Evolutionary conservation across 2,888 invertebrate genomes (phyloP).

Genomic region (Meloe dianella): DNA sequence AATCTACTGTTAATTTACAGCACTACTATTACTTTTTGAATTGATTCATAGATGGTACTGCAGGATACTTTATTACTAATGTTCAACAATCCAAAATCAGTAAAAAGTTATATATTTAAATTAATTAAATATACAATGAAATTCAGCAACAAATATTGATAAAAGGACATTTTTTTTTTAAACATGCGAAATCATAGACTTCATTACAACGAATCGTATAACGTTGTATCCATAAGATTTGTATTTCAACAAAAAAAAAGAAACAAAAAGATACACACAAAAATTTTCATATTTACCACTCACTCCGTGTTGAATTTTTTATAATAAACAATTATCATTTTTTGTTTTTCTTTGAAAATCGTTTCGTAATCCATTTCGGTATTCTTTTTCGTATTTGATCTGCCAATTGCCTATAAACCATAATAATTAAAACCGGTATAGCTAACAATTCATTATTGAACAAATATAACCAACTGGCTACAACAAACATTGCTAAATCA

Average conservation of each 20-base stretch:
- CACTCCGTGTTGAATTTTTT: background rate
- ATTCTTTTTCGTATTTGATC: constrained; percentile 63
- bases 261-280: constrained; percentile 5
- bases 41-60: background rate
- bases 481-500: constrained; percentile 74
- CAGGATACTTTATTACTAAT: background rate
- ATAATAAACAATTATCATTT: constrained; percentile 19
- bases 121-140: background rate
- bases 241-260: constrained; percentile 1
- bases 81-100: background rate
- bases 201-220: constrained; percentile 20
- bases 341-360: constrained; percentile 30
- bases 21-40: background rate
- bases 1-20: background rate
- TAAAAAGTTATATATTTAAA: constrained; percentile 5
- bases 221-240: constrained; percentile 18
- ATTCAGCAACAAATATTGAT: background rate
- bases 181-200: constrained; percentile 30
- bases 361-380: constrained; percentile 45
- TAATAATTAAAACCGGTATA: constrained; percentile 77
- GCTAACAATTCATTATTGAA: constrained; percentile 81
- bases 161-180: background rate
- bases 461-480: constrained; percentile 82
- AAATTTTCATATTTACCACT: background rate
- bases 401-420: constrained; percentile 78